Conservation (phyloP, 2,797 vertebrate genomes). For the Cryptoprocta ferox region DNA sequence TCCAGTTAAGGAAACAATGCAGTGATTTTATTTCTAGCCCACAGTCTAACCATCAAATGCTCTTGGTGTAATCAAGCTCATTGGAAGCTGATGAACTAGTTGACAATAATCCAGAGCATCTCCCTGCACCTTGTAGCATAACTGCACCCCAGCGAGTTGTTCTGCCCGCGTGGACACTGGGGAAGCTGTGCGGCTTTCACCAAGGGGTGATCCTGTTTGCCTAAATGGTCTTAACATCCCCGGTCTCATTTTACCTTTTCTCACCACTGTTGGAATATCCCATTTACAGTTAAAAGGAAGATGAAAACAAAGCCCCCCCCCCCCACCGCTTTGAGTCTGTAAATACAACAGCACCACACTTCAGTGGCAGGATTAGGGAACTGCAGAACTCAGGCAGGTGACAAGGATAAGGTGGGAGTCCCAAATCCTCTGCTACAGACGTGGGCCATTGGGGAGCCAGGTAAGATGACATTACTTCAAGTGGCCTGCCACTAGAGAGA, state of each 20-base stretch:
- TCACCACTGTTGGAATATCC: not conserved
- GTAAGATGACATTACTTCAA: not conserved
- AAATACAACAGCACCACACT: not conserved
- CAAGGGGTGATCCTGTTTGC: not conserved
- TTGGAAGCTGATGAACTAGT: not conserved
- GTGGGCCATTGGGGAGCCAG: not conserved
- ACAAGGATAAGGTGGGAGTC: not conserved
- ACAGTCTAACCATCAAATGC: not conserved
- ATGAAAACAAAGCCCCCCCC: not conserved
- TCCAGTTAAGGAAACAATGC: not conserved
- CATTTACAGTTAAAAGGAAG: not conserved
- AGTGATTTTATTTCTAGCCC: not conserved
- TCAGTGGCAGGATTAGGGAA: not conserved
- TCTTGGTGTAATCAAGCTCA: not conserved
- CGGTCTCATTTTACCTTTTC: not conserved
- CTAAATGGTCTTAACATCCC: not conserved
- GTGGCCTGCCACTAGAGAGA: not conserved
- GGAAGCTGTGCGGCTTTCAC: not conserved
- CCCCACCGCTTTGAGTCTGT: not conserved
- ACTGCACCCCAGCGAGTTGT: not conserved
- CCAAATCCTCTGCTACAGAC: not conserved
- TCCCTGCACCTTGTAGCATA: not conserved
- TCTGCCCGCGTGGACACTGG: not conserved
- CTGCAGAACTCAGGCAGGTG: not conserved
- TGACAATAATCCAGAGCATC: not conserved